Evolutionary conservation across 2,888 invertebrate genomes (phyloP).

Genomic region (Petrophora chlorosata): DNA sequence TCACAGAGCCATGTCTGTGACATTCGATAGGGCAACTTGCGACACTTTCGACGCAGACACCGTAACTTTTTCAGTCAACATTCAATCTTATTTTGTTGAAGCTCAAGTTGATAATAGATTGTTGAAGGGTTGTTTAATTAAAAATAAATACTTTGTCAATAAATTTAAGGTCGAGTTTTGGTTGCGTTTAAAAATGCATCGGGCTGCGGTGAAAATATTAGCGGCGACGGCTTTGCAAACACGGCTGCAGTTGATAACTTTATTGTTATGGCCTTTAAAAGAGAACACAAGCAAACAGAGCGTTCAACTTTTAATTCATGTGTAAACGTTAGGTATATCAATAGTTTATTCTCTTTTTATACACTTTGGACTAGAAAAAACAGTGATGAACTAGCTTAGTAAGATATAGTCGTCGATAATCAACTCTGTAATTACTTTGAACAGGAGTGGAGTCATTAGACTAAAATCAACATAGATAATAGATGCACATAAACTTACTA

Average conservation of each 20-base stretch:
- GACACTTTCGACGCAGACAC: constrained; percentile 55
- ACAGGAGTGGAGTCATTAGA: no score
- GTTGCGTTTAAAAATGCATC: constrained; percentile 45
- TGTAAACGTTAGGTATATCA: background rate
- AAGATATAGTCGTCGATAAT: no score
- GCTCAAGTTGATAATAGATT: constrained; percentile 39
- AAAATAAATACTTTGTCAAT: constrained; percentile 51
- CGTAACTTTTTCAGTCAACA: constrained; percentile 39
- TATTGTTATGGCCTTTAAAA: constrained; percentile 56
- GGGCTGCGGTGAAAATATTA: constrained; percentile 53
- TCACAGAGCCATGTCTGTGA: constrained; percentile 62
- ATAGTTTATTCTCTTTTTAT: background rate
- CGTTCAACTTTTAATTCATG: constrained; percentile 9
- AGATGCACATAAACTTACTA: constrained; percentile 1
- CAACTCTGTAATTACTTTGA: no score
- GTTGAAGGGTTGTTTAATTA: constrained; percentile 38
- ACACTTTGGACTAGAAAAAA: no score
- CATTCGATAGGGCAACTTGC: constrained; percentile 69
- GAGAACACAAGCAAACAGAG: constrained; percentile 23
- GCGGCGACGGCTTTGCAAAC: constrained; percentile 53
- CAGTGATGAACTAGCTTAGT: no score
- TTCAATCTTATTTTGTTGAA: constrained; percentile 38
- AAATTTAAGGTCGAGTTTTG: constrained; percentile 54
- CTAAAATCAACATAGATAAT: no score
- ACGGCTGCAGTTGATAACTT: constrained; percentile 58